A percentile compares a stretch with the other conserved stretches of the same genome.
Evolutionary conservation across 2,888 invertebrate genomes (phyloP).

Genomic region (Liodrosophila aerea): DNA sequence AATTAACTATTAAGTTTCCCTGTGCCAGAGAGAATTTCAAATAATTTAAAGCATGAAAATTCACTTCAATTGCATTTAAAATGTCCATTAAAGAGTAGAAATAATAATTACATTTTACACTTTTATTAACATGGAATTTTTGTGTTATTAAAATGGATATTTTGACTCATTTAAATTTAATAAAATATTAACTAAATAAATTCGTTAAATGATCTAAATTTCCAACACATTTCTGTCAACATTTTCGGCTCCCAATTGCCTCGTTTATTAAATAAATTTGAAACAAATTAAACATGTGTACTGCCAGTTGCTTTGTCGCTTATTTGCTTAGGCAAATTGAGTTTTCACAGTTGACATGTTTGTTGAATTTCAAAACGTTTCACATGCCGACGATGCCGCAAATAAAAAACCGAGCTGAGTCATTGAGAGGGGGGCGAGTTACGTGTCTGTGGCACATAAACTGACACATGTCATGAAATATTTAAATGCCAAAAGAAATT

Average conservation of each 20-base stretch:
- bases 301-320: constrained; percentile 11
- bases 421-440: not conserved
- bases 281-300: constrained; percentile 41
- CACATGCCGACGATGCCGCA: not conserved
- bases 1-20: not conserved
- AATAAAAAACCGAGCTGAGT: not conserved
- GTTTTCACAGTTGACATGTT: constrained; percentile 43
- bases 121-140: no score
- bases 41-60: no score
- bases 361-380: constrained; percentile 36
- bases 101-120: no score
- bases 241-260: not conserved
- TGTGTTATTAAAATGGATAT: no score
- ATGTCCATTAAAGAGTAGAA: no score
- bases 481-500: constrained; percentile 28
- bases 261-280: constrained; percentile 43
- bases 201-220: no score
- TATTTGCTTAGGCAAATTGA: constrained; percentile 53
- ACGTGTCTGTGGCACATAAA: constrained; percentile 32
- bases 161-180: no score
- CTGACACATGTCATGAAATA: constrained; percentile 46
- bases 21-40: no score
- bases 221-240: not conserved
- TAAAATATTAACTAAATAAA: no score
- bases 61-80: no score